A percentile compares a stretch with the other conserved stretches of the same genome.
These are phyloP conservation scores for Subanguina moxae DNA, from an alignment of 1,140 invertebrate species.

Conservation along the genomic window DNA sequence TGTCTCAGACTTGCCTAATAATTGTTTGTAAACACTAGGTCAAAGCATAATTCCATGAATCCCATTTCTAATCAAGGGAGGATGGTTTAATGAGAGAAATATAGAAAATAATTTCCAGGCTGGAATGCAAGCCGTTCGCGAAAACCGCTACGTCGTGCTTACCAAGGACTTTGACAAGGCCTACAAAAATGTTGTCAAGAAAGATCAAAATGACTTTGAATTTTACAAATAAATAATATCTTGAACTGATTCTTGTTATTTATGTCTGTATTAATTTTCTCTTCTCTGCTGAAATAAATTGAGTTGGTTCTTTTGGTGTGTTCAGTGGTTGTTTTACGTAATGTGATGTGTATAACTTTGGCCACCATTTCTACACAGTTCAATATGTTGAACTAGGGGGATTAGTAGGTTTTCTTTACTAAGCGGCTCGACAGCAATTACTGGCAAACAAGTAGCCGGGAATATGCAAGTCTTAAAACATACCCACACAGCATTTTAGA, in stretches of 20 bases:
- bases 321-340: not conserved
- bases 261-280: too few relatives aligned
- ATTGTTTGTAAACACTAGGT: conserved; percentile 3
- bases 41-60: too few relatives aligned
- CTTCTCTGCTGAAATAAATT: not conserved
- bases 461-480: too few relatives aligned
- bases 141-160: conserved; percentile 96
- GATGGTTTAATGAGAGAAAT: conserved; percentile 56
- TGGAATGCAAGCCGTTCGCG: conserved; percentile 89
- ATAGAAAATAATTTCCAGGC: conserved; percentile 63
- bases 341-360: not conserved
- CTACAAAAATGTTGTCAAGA: conserved; percentile 99
- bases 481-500: too few relatives aligned
- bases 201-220: conserved; percentile 97
- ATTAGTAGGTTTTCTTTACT: conserved; percentile 1
- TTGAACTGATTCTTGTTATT: not conserved
- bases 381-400: not conserved
- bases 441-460: too few relatives aligned
- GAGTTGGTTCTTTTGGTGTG: not conserved
- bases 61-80: too few relatives aligned
- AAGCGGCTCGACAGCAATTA: conserved; percentile 3
- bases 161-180: conserved; percentile 98
- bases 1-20: too few relatives aligned
- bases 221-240: conserved; percentile 85
- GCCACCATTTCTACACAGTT: not conserved